Conservation (phyloP, 2,888 invertebrate species). For the Minunthozetes semirufus region DNA sequence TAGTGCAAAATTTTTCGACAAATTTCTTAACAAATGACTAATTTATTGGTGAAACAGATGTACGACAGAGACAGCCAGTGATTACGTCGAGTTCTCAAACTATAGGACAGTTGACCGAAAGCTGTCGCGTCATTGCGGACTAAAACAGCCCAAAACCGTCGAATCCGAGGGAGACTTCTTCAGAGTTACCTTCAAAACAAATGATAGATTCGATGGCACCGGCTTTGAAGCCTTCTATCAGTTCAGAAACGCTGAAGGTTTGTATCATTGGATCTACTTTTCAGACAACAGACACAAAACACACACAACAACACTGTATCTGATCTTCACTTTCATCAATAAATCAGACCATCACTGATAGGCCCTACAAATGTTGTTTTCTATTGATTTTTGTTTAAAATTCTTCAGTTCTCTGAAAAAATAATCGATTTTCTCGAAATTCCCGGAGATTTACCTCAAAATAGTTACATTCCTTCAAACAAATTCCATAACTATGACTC, state of each 20-base stretch:
- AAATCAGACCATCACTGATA: background rate
- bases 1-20: background rate
- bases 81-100: conserved; percentile 94
- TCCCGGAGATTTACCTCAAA: background rate
- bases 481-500: too few relatives aligned
- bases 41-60: conserved; percentile 60
- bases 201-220: conserved; percentile 83
- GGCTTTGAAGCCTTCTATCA: conserved; percentile 89
- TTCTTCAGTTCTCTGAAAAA: background rate
- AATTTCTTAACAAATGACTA: background rate
- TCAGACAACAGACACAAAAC: background rate
- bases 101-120: conserved; percentile 82
- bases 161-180: conserved; percentile 85
- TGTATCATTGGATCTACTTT: background rate
- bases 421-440: background rate
- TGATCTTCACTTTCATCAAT: background rate
- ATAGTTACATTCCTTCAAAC: background rate
- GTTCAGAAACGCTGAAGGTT: conserved; percentile 55
- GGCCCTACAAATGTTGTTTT: background rate
- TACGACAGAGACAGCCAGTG: conserved; percentile 80
- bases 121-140: conserved; percentile 80
- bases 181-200: conserved; percentile 86
- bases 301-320: background rate
- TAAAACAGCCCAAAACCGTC: conserved; percentile 48
- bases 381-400: conserved; percentile 26